Percentiles rank a stretch among this genome's conserved stretches.
These are phyloP conservation scores for Leptinotarsa peninsularis DNA, from an alignment of 2,888 invertebrate genomes.

Conservation along the genomic window DNA sequence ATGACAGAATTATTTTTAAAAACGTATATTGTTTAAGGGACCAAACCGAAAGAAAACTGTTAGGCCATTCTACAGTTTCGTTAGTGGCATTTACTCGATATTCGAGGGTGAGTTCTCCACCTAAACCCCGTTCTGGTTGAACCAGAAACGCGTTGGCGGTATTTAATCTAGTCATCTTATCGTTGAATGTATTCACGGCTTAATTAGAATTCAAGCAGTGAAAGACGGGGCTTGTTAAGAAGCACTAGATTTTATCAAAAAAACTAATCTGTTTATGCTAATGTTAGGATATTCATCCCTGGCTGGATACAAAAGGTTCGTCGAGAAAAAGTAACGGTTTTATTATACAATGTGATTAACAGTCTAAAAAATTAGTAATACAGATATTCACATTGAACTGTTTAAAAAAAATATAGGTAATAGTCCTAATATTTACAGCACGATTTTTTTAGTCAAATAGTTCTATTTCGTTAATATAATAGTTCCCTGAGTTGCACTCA, in stretches of 20 bases:
- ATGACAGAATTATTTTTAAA: too few species aligned
- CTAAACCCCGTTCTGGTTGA: slow-evolving; percentile 3
- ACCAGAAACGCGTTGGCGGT: slow-evolving; percentile 16
- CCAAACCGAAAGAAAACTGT: not conserved
- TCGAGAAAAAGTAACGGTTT: not conserved
- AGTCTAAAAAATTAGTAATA: too few species aligned
- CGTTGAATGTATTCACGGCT: slow-evolving; percentile 15
- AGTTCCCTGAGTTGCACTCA: too few species aligned
- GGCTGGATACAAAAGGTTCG: not conserved
- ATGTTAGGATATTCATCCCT: slow-evolving; percentile 3
- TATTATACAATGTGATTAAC: too few species aligned
- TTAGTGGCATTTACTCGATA: not conserved
- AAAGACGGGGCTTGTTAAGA: slow-evolving; percentile 11
- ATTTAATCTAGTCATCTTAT: slow-evolving; percentile 10
- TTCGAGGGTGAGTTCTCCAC: not conserved
- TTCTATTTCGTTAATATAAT: too few species aligned
- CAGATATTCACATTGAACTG: too few species aligned
- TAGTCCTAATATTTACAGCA: too few species aligned
- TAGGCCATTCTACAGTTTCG: not conserved
- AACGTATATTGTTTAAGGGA: not conserved
- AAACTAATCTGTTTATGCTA: slow-evolving; percentile 18
- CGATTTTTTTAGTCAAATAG: too few species aligned
- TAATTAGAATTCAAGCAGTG: slow-evolving; percentile 16
- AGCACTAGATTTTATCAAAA: slow-evolving; percentile 18
- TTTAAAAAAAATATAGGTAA: too few species aligned